Conservation (phyloP, 2,113 vertebrate species). For the Ailurus styani region DNA sequence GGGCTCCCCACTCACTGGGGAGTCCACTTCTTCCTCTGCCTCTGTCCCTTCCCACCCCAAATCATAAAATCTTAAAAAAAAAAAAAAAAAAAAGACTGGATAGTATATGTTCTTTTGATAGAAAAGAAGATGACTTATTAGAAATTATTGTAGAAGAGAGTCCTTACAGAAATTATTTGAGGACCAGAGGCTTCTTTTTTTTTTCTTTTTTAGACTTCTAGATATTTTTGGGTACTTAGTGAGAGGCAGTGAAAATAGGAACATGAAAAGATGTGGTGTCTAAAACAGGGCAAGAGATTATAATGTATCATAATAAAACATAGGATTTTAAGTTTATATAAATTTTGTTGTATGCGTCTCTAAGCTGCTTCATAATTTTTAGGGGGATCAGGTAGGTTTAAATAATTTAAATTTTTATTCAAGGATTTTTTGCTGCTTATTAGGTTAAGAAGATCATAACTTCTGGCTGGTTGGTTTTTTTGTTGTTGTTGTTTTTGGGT, state of each 20-base stretch:
- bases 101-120: neutral
- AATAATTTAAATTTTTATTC: neutral
- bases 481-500: neutral
- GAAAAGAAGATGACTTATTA: neutral
- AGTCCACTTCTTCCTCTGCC: neutral
- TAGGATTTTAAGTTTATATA: neutral
- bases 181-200: neutral
- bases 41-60: neutral
- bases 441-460: neutral
- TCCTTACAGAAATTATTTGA: neutral
- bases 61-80: neutral
- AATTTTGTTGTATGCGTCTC: neutral
- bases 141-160: neutral
- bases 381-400: neutral
- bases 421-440: conserved; percentile 16
- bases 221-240: neutral
- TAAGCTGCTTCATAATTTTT: neutral
- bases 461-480: neutral
- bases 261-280: neutral
- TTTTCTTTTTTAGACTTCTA: neutral
- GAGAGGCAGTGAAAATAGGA: neutral
- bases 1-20: neutral
- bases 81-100: neutral
- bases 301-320: neutral
- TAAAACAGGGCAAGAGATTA: neutral